Evolutionary conservation across 2,113 vertebrate species (phyloP).

Genomic region (Pachycephala philippinensis): DNA sequence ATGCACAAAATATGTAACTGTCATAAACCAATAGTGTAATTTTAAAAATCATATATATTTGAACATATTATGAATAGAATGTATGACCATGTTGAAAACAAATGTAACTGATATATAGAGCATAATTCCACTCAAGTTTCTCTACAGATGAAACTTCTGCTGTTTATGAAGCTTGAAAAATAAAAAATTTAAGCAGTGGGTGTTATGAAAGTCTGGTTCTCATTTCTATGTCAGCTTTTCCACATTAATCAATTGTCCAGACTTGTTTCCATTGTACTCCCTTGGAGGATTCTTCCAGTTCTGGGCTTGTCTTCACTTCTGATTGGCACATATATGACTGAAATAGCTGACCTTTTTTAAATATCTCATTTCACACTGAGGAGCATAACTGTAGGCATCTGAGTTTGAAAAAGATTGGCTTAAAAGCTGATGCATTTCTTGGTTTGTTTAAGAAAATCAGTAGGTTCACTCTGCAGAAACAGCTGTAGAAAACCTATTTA

Average conservation of each 20-base stretch:
- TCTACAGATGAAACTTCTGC: neutral
- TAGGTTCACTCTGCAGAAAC: neutral
- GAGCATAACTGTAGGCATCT: neutral
- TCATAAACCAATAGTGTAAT: neutral
- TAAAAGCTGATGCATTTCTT: neutral
- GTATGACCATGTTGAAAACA: neutral
- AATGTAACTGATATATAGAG: neutral
- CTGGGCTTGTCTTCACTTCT: neutral
- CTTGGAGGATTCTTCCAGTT: neutral
- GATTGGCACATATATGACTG: neutral
- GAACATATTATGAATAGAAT: neutral
- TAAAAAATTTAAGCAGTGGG: neutral
- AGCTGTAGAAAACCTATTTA: neutral
- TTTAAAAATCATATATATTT: neutral
- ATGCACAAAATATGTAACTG: neutral
- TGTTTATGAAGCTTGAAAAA: slow-evolving; percentile 4
- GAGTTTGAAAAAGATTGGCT: neutral
- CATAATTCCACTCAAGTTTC: neutral
- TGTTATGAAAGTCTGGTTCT: slow-evolving; percentile 12
- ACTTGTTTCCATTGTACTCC: slow-evolving; percentile 1
- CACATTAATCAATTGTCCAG: neutral
- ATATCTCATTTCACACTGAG: neutral
- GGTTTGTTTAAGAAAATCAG: neutral
- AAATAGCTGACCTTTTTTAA: slow-evolving; percentile 1
- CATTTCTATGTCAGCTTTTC: slow-evolving; percentile 18